Evolutionary conservation across 2,113 vertebrate genomes (phyloP).

Genomic region (Odobenus rosmarus): DNA sequence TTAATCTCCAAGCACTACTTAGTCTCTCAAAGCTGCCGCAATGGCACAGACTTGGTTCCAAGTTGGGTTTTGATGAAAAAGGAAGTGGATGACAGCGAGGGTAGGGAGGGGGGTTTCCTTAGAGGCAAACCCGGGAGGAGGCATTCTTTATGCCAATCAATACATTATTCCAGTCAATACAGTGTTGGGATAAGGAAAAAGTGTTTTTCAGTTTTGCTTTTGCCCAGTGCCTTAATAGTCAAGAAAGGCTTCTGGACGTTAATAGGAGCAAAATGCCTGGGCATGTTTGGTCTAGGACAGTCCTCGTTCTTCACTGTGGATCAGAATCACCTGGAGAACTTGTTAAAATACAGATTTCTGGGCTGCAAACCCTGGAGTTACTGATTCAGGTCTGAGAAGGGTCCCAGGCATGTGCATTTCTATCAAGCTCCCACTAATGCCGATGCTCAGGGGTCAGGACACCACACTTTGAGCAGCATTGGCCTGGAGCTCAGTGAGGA

Average conservation of each 20-base stretch:
- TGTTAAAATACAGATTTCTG: background rate
- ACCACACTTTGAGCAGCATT: accelerated
- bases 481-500: background rate
- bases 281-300: background rate
- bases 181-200: background rate
- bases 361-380: accelerated
- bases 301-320: background rate
- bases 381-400: background rate
- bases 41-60: background rate
- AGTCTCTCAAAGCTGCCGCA: background rate
- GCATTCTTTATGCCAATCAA: background rate
- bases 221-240: background rate
- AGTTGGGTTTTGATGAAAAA: background rate
- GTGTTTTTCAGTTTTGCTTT: background rate
- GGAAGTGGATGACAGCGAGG: no score
- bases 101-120: background rate
- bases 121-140: background rate
- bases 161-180: background rate
- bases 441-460: background rate
- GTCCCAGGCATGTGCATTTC: background rate
- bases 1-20: background rate
- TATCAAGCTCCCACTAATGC: background rate
- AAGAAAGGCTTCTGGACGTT: background rate
- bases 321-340: background rate
- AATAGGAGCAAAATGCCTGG: background rate